Base-by-base conservation (phyloP, 2,888 invertebrate species). In the Vanessa cardui region DNA sequence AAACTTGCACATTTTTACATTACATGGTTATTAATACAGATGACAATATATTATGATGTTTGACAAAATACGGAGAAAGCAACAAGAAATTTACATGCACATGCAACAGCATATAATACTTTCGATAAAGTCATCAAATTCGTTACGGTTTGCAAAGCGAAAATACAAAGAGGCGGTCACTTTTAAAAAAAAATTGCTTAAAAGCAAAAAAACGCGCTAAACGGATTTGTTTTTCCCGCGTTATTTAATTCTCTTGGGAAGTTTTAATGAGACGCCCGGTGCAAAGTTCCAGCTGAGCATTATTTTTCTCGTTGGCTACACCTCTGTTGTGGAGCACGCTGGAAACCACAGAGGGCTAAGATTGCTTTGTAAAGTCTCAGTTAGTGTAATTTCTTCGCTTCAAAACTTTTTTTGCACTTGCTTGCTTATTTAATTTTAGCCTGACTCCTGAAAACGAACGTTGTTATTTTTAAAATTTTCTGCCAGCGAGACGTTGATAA, bases 181-280 rank as follows among this genome's bases (percentile, higher is more conserved):
- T 54, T 54, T 54, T 4, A 2, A 50, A 50, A 50, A n/a, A 12
- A 50, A 50, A 50, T 21, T 50, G 15, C 21, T 33, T n/a, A 54
- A 54, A 54, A 31, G 20, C 16, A 54, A 52, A 26, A 54, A 16
- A 52, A 66, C 45, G 18, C n/a, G 39, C 60, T 64, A 64, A 68
- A 61, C 56, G 68, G 58, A 61, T 68, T 68, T 64, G 64, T 68
- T 68, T 68, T 64, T 47, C 64, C 61, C 64, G 44, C 58, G 49
- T 64, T 64, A 67, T 67, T 64, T 64, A 67, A 70, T 70, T 70
- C 69, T 66, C 58, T 61, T 58, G 52, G 47, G 21, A 71, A 71
- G 69, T 71, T 71, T 71, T 71, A 71, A 71, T 71, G 69, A 71
- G 69, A 69, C 60, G 50, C 50, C 50, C 50, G 49, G 61, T 47